phyloP scores from a whole-genome alignment of 2,797 vertebrate species.

The Lutra lutra region DNA sequence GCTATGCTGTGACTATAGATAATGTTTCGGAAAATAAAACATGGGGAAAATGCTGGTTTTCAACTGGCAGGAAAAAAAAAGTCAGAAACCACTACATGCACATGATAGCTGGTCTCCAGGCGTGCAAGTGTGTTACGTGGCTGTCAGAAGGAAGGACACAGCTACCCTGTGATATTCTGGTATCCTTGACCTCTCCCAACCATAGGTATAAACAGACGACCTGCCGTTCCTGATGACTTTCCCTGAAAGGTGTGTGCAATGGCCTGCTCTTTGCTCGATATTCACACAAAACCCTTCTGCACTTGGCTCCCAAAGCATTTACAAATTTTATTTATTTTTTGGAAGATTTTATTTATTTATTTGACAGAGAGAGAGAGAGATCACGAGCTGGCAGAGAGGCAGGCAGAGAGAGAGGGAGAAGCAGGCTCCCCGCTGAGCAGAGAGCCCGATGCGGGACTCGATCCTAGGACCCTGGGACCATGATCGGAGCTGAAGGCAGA shows the following conservation, averaged over 20 bases:
- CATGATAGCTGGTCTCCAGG: background rate
- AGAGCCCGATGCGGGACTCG: no score
- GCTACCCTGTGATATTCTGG: background rate
- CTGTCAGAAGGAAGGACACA: background rate
- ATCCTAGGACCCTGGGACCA: no score
- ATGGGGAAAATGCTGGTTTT: background rate
- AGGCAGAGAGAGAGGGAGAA: no score
- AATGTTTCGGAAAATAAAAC: background rate
- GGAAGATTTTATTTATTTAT: no score
- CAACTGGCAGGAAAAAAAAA: background rate
- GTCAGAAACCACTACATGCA: background rate
- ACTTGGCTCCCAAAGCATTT: background rate
- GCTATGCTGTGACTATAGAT: background rate
- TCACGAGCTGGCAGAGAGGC: no score
- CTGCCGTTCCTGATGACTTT: background rate
- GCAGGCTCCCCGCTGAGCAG: no score
- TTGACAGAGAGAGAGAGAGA: no score
- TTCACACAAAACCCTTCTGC: background rate
- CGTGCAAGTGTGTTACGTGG: background rate
- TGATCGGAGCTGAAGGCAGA: no score
- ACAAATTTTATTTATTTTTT: background rate
- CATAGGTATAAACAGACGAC: background rate
- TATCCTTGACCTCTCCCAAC: background rate
- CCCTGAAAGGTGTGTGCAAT: background rate
- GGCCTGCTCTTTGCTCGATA: constrained; percentile 3